Evolutionary conservation across 37 sponge, comb jelly and placozoan species (phyloP).

Genomic region (Lycopodina hypogea): DNA sequence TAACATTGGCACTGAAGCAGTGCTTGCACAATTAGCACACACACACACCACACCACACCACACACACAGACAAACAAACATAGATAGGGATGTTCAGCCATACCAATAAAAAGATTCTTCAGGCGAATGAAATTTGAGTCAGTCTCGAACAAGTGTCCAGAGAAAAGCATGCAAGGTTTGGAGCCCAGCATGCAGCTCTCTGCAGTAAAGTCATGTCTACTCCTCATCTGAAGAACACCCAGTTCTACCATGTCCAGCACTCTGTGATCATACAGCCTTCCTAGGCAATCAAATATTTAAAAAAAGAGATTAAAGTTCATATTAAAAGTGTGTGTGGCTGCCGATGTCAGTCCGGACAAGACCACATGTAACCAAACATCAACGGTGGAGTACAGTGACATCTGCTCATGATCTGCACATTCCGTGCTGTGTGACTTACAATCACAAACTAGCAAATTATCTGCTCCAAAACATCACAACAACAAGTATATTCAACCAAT

Average conservation of each 20-base stretch:
- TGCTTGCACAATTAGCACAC: no score
- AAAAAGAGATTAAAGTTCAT: not conserved
- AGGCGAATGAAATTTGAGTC: slow-evolving; percentile 55
- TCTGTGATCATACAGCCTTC: slow-evolving; percentile 78
- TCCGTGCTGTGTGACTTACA: no score
- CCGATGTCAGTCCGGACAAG: no score
- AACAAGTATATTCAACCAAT: no score
- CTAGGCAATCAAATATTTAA: slow-evolving; percentile 30
- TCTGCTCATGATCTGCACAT: no score
- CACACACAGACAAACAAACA: no score
- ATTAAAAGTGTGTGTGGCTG: no score
- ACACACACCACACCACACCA: not conserved
- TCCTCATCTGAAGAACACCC: slow-evolving; percentile 72
- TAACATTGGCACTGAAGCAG: not conserved
- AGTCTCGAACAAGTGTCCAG: slow-evolving; percentile 85
- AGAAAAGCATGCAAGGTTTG: slow-evolving; percentile 89
- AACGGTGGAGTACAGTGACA: no score
- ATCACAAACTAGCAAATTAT: no score
- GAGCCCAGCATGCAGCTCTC: slow-evolving; percentile 59
- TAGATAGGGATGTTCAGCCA: not conserved
- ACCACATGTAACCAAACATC: no score
- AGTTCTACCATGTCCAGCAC: slow-evolving; percentile 94
- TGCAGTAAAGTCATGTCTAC: slow-evolving; percentile 46
- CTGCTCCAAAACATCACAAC: no score
- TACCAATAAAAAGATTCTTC: slow-evolving; percentile 79